phyloP scores from a whole-genome alignment of 2,888 invertebrate genomes.

The Brassicogethes aeneus region DNA sequence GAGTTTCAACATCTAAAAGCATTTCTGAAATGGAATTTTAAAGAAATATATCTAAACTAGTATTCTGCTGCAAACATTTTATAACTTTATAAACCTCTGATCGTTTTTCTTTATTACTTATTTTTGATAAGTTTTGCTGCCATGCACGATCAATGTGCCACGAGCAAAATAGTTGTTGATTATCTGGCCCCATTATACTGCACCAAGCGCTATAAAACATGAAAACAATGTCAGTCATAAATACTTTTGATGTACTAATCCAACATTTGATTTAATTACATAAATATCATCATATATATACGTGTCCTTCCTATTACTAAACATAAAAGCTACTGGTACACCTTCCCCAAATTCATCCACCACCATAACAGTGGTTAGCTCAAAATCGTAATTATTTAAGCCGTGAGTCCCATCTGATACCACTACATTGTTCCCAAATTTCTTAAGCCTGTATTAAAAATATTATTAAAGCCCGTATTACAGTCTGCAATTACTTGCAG shows the following conservation, averaged over 20 bases:
- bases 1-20: not conserved
- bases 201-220: conserved; percentile 5
- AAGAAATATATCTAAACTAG: not conserved
- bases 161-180: not conserved
- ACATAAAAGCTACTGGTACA: conserved; percentile 13
- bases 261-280: conserved; percentile 5
- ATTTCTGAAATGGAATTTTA: not conserved
- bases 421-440: conserved; percentile 11
- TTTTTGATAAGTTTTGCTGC: not conserved
- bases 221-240: conserved; percentile 7
- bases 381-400: conserved; percentile 14
- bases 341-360: conserved; percentile 14
- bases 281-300: conserved; percentile 10
- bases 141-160: not conserved
- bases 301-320: conserved; percentile 13
- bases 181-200: conserved; percentile 2
- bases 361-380: conserved; percentile 12
- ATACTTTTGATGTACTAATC: conserved; percentile 6
- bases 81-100: not conserved
- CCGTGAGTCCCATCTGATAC: conserved; percentile 15
- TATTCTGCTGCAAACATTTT: not conserved
- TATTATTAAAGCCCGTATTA: too few species aligned
- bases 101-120: too few species aligned
- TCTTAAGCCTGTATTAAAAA: too few species aligned
- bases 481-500: too few species aligned